A percentile compares a stretch with the other conserved stretches of the same genome.
phyloP scores from a whole-genome alignment of 2,888 invertebrate genomes.

The Drosophila melanosoma region DNA sequence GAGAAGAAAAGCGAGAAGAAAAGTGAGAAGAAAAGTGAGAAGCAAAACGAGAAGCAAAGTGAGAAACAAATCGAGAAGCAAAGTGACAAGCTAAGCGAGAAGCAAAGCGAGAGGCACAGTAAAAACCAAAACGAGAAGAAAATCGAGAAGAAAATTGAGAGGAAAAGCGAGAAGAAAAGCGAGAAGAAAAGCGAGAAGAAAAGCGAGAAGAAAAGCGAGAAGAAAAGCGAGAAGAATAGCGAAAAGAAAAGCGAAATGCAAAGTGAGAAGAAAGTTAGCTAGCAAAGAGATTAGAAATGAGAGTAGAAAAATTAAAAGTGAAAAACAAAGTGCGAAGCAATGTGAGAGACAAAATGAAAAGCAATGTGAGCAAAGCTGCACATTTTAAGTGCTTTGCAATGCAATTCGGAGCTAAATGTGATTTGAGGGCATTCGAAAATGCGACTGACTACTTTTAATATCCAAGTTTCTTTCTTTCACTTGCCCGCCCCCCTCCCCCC shows the following conservation, averaged over 20 bases:
- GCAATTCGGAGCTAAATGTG: slow-evolving; percentile 1
- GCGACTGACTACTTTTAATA: slow-evolving; percentile 10
- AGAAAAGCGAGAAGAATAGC: not conserved
- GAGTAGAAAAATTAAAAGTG: not conserved
- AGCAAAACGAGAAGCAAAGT: not conserved
- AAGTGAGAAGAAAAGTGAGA: not conserved
- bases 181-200: not conserved
- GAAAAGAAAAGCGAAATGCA: not conserved
- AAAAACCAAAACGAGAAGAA: not conserved
- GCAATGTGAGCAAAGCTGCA: not conserved
- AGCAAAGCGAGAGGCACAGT: not conserved
- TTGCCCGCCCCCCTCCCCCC: not conserved
- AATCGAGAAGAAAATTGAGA: not conserved
- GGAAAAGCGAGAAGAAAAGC: not conserved
- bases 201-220: not conserved
- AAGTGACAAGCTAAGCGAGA: fast-evolving
- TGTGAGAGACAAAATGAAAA: not conserved
- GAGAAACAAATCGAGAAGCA: not conserved
- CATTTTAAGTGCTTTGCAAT: not conserved
- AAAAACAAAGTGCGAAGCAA: not conserved
- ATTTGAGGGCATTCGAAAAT: slow-evolving; percentile 24
- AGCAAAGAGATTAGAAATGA: too few species aligned
- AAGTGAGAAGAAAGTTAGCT: not conserved
- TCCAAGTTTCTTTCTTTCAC: not conserved
- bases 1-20: not conserved